These are phyloP conservation scores for Bathynomus jamesi DNA, from an alignment of 1,140 invertebrate species.

Conservation along the genomic window DNA sequence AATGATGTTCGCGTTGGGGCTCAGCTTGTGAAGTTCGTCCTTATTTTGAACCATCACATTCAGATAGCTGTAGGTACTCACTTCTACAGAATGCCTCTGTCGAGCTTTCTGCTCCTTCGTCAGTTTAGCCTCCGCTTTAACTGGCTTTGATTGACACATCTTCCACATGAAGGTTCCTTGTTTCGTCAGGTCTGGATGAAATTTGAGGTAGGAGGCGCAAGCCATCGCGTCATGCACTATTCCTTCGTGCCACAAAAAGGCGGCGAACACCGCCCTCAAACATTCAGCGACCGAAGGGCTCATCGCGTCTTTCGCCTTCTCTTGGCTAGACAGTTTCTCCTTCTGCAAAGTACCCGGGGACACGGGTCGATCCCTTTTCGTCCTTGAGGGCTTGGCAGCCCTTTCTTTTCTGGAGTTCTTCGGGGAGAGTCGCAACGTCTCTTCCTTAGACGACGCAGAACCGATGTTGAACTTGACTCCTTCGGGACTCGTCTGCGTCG, in stretches of 20 bases:
- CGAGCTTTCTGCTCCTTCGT: constrained; percentile 45
- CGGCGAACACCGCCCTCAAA: constrained; percentile 85
- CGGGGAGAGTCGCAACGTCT: constrained; percentile 52
- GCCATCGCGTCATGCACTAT: constrained; percentile 96
- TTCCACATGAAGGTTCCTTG: constrained; percentile 33
- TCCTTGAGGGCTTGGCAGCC: constrained; percentile 44
- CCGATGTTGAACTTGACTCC: constrained; percentile 53
- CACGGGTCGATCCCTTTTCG: constrained; percentile 53
- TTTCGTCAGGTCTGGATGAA: constrained; percentile 61
- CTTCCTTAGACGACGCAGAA: constrained; percentile 46
- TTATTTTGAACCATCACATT: constrained; percentile 35
- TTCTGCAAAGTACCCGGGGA: constrained; percentile 47
- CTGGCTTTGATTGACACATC: constrained; percentile 35
- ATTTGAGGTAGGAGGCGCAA: constrained; percentile 90
- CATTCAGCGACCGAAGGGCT: constrained; percentile 89
- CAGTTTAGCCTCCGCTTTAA: constrained; percentile 37
- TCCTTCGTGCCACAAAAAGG: constrained; percentile 94
- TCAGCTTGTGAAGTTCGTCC: constrained; percentile 29
- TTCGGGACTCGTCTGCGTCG: constrained; percentile 68
- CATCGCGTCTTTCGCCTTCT: constrained; percentile 67
- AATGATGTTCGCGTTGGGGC: constrained; percentile 28
- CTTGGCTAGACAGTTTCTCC: constrained; percentile 39
- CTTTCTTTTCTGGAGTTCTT: constrained; percentile 57
- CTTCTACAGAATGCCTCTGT: constrained; percentile 79
- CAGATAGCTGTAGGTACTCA: constrained; percentile 42